Conservation (phyloP, 2,113 vertebrate genomes). For the Hippocampus comes region DNA sequence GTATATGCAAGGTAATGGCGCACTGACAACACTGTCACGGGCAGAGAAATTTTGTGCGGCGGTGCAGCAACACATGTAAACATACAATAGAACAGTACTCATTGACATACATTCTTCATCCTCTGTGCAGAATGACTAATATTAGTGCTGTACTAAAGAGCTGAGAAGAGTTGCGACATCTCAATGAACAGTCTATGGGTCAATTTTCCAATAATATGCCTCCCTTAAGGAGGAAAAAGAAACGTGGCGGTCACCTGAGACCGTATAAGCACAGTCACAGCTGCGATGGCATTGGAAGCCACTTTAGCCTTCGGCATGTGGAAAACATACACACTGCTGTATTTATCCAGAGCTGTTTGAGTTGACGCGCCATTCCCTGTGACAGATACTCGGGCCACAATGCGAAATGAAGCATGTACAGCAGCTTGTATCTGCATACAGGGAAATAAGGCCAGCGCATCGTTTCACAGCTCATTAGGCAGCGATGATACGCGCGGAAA, state of each 20-base stretch:
- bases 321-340: neutral
- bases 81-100: neutral
- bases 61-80: neutral
- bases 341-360: slow-evolving; percentile 11
- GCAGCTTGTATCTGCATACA: slow-evolving; percentile 26
- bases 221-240: no score
- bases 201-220: neutral
- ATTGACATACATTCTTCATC: neutral
- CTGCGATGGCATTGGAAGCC: neutral
- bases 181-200: neutral
- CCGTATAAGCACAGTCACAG: no score
- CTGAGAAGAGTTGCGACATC: no score
- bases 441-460: slow-evolving; percentile 28
- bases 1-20: no score
- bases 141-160: no score
- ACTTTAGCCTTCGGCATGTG: neutral
- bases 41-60: no score
- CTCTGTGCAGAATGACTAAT: no score
- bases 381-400: slow-evolving; percentile 10
- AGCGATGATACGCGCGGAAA: slow-evolving; percentile 16
- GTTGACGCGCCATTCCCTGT: slow-evolving; percentile 8
- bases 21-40: no score
- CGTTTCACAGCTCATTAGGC: slow-evolving; percentile 41
- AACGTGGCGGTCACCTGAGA: no score
- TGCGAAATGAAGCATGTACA: slow-evolving; percentile 23